These are phyloP conservation scores for Pelecanus crispus DNA, from an alignment of 2,113 vertebrate genomes.

Conservation along the genomic window DNA sequence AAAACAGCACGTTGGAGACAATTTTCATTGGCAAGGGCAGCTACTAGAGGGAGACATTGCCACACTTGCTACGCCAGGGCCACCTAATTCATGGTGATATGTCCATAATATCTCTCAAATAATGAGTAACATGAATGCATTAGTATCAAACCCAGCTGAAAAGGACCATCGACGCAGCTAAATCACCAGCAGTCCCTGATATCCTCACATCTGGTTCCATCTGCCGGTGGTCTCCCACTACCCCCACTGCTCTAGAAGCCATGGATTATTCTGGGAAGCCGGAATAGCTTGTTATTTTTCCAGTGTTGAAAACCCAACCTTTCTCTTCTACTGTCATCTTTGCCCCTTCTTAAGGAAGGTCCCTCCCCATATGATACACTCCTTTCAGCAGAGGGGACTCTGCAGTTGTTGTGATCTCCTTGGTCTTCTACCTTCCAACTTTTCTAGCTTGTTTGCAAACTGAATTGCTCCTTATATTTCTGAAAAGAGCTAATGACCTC, in stretches of 20 bases:
- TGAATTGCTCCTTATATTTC: neutral
- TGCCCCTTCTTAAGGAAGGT: neutral
- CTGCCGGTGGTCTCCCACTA: neutral
- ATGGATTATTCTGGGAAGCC: neutral
- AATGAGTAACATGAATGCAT: neutral
- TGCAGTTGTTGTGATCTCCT: neutral
- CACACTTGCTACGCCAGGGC: neutral
- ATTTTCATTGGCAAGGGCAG: neutral
- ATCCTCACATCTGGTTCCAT: neutral
- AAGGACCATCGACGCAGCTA: neutral
- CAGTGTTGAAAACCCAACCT: fast-evolving
- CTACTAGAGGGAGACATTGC: neutral
- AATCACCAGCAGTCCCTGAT: neutral
- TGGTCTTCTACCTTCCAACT: neutral
- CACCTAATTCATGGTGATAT: neutral
- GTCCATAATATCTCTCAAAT: neutral
- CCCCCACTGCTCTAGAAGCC: neutral
- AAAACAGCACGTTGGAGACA: neutral
- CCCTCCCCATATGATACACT: fast-evolving
- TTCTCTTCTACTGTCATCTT: neutral
- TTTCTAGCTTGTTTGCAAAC: neutral
- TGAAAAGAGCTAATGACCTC: neutral
- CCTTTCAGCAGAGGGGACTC: neutral
- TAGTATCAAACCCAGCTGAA: neutral
- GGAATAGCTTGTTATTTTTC: neutral